Base-by-base conservation (phyloP, 1,140 invertebrate species). In the Eurosta solidaginis region DNA sequence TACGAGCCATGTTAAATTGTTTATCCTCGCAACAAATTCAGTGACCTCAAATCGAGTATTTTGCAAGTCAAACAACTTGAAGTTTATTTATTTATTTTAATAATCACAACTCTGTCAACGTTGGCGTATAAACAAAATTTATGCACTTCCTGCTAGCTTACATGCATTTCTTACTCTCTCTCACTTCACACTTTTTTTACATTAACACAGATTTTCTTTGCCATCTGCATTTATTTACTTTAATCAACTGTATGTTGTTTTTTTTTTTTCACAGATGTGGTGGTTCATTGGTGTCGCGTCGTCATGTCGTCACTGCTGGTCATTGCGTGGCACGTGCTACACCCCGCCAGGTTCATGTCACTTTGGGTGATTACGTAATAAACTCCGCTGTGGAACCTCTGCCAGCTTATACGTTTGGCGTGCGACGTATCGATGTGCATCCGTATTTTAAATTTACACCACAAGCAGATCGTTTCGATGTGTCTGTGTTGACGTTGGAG, bases 401-500 rank as follows among this genome's bases (percentile, higher is more conserved):
- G 54, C 95, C 95, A 1, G 95, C 96, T 1, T 96, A 96, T 84
- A 96, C 95, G 0, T 97, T 97, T 83, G 95, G 95, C 2, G 96
- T 97, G 1, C 90, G 93, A 20, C 92, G 94, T 80, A 97, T 98
- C 63, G 90, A 95, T 88, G 95, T 97, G 2, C 96, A 98, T 89
- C 96, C 96, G 0, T 95, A 96, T 82, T 98, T 98, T 89, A 97
- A 97, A 87, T 98, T 98, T 83, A 98, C 96, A 0, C 96, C 96
- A 0, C 96, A 96, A 87, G 94, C 94, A 1, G 93, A 94, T 82
- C 90, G 96, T 52, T 97, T 96, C 83, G 97, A 98, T 86, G 96
- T 98, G 1, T 96, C 96, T 25, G 96, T 98, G 4, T 89, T 98
- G 78, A 92, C 94, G 63, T 88, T 98, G 81, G 95, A 97, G 83